Evolutionary conservation across 2,113 vertebrate species (phyloP).

Genomic region (Zosterops hypoxanthus): DNA sequence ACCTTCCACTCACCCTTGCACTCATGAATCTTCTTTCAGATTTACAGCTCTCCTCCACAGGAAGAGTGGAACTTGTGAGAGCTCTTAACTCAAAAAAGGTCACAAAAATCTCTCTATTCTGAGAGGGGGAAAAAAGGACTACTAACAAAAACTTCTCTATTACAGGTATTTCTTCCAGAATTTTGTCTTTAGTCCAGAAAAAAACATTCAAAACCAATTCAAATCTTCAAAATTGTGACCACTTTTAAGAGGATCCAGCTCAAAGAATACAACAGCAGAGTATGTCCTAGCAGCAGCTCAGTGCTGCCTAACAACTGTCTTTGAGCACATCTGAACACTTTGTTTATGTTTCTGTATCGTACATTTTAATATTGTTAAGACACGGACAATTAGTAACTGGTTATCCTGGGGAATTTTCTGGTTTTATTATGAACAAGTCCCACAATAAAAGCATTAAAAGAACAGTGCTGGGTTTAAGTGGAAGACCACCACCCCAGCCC

Average conservation of each 20-base stretch:
- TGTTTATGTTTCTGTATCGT: neutral
- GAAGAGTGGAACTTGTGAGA: neutral
- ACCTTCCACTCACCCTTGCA: neutral
- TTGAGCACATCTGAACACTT: neutral
- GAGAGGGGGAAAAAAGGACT: neutral
- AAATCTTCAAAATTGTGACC: neutral
- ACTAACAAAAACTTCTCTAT: neutral
- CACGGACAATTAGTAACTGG: neutral
- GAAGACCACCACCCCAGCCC: neutral
- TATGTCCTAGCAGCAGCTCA: neutral
- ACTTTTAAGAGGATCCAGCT: neutral
- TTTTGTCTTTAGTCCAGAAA: neutral
- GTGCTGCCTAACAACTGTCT: neutral
- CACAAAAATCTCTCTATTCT: neutral
- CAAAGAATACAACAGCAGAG: neutral
- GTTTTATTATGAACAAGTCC: neutral
- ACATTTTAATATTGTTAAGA: neutral
- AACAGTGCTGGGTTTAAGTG: neutral
- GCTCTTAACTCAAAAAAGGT: neutral
- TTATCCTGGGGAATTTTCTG: neutral
- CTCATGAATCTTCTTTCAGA: neutral
- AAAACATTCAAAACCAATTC: neutral
- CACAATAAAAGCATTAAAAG: neutral
- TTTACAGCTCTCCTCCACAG: neutral
- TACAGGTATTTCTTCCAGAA: neutral